Evolutionary conservation across 2,888 invertebrate species (phyloP).

Genomic region (Drosophila bunnanda): DNA sequence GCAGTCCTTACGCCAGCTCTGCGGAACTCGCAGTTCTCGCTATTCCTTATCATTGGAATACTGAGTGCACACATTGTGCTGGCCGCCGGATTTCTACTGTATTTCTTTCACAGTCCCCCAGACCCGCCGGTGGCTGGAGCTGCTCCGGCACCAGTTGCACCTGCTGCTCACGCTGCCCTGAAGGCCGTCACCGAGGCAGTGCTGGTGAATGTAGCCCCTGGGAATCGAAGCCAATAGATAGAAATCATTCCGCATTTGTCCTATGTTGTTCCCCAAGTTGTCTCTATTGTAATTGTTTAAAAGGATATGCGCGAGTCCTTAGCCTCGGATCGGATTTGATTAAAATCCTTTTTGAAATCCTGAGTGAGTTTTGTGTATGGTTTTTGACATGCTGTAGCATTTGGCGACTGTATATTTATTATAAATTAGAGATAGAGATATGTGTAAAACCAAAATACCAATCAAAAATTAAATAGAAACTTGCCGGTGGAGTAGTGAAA

Average conservation of each 20-base stretch:
- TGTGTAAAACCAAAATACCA: constrained; percentile 25
- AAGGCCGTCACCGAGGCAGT: constrained; percentile 21
- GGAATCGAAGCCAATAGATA: constrained; percentile 55
- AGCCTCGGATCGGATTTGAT: background rate
- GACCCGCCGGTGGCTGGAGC: constrained; percentile 14
- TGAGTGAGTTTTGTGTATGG: constrained; percentile 2
- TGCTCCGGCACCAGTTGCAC: constrained; percentile 17
- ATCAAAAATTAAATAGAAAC: constrained; percentile 4
- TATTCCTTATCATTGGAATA: constrained; percentile 88
- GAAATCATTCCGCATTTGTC: constrained; percentile 21
- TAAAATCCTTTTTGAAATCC: constrained; percentile 1
- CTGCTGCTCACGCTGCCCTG: constrained; percentile 23
- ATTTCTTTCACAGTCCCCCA: constrained; percentile 88
- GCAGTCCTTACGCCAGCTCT: constrained; percentile 92
- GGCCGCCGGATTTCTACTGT: constrained; percentile 94
- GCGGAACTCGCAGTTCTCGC: constrained; percentile 88
- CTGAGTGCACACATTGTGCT: constrained; percentile 91
- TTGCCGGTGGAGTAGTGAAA: constrained; percentile 18
- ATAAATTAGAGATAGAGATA: constrained; percentile 40
- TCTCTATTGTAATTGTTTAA: constrained; percentile 9
- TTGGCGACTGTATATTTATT: constrained; percentile 46
- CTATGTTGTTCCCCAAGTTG: constrained; percentile 21
- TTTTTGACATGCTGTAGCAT: constrained; percentile 21
- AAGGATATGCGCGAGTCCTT: background rate
- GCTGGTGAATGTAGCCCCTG: constrained; percentile 14